Conservation (phyloP, 2,113 vertebrate genomes). For the Ovibos moschatus region DNA sequence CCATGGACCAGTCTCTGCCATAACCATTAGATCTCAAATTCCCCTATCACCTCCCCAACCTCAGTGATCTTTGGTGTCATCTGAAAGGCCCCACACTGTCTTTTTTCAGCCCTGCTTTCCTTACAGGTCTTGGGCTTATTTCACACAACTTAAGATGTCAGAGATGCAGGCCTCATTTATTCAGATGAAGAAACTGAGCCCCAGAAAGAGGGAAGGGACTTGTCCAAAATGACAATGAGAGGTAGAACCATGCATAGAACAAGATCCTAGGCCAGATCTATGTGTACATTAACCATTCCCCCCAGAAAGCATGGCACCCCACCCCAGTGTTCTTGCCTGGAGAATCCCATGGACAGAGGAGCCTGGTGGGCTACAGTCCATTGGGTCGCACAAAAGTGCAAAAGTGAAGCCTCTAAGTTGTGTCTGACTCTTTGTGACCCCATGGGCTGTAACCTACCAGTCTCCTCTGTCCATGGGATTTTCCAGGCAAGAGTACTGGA, state of each 20-base stretch:
- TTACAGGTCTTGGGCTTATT: not conserved
- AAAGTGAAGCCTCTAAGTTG: not conserved
- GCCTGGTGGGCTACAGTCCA: not conserved
- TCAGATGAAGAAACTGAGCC: not conserved
- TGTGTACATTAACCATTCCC: not conserved
- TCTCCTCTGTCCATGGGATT: not conserved
- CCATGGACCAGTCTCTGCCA: not conserved
- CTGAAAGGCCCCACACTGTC: not conserved
- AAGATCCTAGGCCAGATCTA: not conserved
- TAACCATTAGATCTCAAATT: not conserved
- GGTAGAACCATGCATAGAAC: fast-evolving
- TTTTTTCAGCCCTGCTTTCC: not conserved
- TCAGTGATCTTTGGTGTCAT: not conserved
- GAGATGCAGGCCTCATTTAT: not conserved
- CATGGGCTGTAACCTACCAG: not conserved
- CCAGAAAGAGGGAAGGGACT: not conserved
- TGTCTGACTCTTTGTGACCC: not conserved
- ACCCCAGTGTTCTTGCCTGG: not conserved
- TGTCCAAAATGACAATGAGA: not conserved
- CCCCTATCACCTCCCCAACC: fast-evolving
- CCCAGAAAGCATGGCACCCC: not conserved
- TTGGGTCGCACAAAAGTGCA: not conserved
- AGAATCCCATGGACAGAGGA: not conserved
- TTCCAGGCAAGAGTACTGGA: not conserved
- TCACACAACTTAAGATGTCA: not conserved